Evolutionary conservation across 2,113 vertebrate species (phyloP), one percentile per base, ranked within the genome.

Genomic region (Equus przewalskii): DNA sequence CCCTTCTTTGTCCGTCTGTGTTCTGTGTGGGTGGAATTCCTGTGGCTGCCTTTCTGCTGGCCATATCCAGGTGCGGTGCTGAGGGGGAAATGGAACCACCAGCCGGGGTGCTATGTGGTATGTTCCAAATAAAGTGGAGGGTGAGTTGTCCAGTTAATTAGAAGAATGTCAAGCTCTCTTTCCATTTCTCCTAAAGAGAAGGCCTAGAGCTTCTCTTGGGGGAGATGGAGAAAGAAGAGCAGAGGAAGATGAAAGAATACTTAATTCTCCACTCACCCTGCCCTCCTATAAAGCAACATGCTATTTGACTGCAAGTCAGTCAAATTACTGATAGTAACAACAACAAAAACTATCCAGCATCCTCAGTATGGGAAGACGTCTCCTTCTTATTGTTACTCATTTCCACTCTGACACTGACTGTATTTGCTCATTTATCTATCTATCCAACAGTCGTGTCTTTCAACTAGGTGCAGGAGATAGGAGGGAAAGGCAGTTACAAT

Each of bases 11-110:
- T 28, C 69, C 65, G n/a, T 24, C 67, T 30, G 70, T 36, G 36
- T 15, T 62, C 8, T 18, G 16, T 30, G 73, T 89, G 88, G 93
- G 94, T 18, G 65, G 88, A 62, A 94, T 95, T 88, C 67, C 93
- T 88, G 44, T 1, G 41, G 94, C 16, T 78, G 56, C 24, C 30
- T 46, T 49, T 73, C 56, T 28, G 65, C 7, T 16, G 46, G 33
- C 5, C 10, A 26, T 30, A 41, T 11, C 56, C 7, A 2, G 49
- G 3, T 19, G 13, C 56, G 67, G 3, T 69, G 9, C 24, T 12
- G 18, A 9, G 11, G 54, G 58, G 51, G 54, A 33, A 28, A 28
- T 2, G 33, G 49, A 75, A 49, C 62, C 16, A 14, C 22, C 0
- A 5, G 44, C 41, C 12, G 13, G 41, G 73, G 54, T n/a, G 58